phyloP scores from a whole-genome alignment of 64 coral and sea anemone species.

The Pocillopora verrucosa region DNA sequence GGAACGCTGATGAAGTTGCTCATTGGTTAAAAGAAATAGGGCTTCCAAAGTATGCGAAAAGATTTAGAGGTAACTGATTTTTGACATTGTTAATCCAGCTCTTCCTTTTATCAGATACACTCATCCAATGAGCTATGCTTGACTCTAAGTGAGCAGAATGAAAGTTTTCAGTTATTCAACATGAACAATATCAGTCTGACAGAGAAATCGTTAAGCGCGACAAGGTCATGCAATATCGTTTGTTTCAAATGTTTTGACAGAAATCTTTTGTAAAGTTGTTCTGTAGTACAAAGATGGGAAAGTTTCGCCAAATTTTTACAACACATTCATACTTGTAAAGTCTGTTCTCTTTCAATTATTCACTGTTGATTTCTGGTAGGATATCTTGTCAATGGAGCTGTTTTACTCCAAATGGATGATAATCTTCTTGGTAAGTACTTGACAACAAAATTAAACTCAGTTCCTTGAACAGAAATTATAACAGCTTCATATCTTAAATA shows the following conservation, averaged over 20 bases:
- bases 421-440: constrained; percentile 25
- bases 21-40: constrained; percentile 26
- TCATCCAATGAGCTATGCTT: background rate
- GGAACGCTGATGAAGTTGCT: constrained; percentile 19
- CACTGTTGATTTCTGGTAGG: constrained; percentile 9
- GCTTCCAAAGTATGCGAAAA: constrained; percentile 41
- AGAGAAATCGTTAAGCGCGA: background rate
- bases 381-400: constrained; percentile 37
- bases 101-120: background rate
- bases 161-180: background rate
- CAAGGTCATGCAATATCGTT: too few species aligned
- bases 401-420: constrained; percentile 47
- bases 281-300: background rate
- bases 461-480: background rate
- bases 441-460: background rate
- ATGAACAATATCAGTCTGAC: background rate
- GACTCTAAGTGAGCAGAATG: background rate
- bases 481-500: background rate
- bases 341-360: background rate
- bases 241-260: too few species aligned
- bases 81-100: background rate
- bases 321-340: background rate
- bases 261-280: background rate
- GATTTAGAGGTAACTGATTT: constrained; percentile 26
- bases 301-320: background rate